A percentile compares a stretch with the other conserved stretches of the same genome.
Evolutionary conservation across 1,140 invertebrate species (phyloP).

Genomic region (Microplitis mediator): DNA sequence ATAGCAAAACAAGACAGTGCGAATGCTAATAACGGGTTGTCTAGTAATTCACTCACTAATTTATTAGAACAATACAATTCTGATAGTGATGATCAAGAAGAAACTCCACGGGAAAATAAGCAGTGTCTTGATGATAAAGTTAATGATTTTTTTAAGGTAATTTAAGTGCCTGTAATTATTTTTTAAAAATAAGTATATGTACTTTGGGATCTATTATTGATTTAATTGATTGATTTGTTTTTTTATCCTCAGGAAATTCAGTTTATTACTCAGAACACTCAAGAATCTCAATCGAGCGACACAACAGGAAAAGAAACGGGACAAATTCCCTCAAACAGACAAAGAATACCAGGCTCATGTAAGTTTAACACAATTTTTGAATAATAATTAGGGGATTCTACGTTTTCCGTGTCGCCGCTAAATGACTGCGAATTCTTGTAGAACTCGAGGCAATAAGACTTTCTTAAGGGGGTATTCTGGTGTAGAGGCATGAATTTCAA

Average conservation of each 20-base stretch:
- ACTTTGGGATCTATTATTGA: no score
- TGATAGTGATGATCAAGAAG: conserved; percentile 54
- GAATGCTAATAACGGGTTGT: conserved; percentile 39
- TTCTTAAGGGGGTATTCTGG: no score
- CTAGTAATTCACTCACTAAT: conserved; percentile 54
- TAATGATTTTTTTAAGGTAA: conserved; percentile 60
- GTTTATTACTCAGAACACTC: conserved; percentile 48
- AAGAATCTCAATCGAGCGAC: conserved; percentile 27
- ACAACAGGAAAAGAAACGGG: not conserved
- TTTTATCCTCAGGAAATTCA: conserved; percentile 52
- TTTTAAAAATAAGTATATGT: no score
- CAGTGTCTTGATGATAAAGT: conserved; percentile 57
- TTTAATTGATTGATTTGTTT: not conserved
- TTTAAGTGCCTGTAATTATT: no score
- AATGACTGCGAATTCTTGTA: no score
- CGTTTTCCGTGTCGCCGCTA: no score
- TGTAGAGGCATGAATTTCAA: no score
- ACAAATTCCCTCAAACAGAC: not conserved
- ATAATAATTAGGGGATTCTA: no score
- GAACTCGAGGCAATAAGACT: no score
- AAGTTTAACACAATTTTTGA: not conserved
- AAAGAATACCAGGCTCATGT: not conserved
- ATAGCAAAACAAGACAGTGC: conserved; percentile 30
- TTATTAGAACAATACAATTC: conserved; percentile 60
- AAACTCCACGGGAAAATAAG: conserved; percentile 40